phyloP scores from a whole-genome alignment of 1,140 invertebrate species.

The Ceratoteleas bidentatus region DNA sequence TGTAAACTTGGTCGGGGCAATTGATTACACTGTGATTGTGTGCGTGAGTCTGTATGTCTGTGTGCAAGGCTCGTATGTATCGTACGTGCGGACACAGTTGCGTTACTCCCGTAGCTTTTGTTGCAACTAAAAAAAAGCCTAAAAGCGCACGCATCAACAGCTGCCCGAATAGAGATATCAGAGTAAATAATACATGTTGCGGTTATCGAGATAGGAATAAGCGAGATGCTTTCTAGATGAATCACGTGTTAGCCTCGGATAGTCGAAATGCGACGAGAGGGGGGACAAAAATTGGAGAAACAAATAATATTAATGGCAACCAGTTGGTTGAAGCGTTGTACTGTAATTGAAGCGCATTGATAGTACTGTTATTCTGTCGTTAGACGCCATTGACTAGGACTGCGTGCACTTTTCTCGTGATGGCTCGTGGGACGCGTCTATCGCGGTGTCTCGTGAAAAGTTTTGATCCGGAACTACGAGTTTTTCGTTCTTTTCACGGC shows the following conservation, averaged over 20 bases:
- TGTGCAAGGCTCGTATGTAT: conserved; percentile 64
- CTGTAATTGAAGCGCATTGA: conserved; percentile 56
- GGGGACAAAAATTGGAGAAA: conserved; percentile 12
- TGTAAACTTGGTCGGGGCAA: conserved; percentile 64
- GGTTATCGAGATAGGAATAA: conserved; percentile 60
- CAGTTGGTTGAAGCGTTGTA: conserved; percentile 31
- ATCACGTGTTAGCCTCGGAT: conserved; percentile 49
- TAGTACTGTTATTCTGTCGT: conserved; percentile 52
- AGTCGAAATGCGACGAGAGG: neutral
- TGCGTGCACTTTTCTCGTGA: conserved; percentile 65
- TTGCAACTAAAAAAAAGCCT: conserved; percentile 66
- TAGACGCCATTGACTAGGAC: conserved; percentile 45
- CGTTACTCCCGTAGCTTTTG: conserved; percentile 55
- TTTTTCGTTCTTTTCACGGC: no score
- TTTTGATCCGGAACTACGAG: no score
- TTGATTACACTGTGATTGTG: conserved; percentile 69
- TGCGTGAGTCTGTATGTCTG: conserved; percentile 67
- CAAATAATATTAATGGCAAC: conserved; percentile 12
- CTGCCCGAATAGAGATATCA: conserved; percentile 52
- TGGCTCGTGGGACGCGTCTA: conserved; percentile 41
- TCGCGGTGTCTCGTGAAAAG: conserved; percentile 48
- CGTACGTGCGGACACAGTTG: conserved; percentile 65
- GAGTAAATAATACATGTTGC: conserved; percentile 59
- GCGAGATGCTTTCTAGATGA: conserved; percentile 60
- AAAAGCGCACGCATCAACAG: conserved; percentile 66